Percentiles rank a stretch among this genome's conserved stretches.
These are phyloP conservation scores for Melanotaenia boesemani DNA, from an alignment of 2,797 vertebrate species.

Conservation along the genomic window DNA sequence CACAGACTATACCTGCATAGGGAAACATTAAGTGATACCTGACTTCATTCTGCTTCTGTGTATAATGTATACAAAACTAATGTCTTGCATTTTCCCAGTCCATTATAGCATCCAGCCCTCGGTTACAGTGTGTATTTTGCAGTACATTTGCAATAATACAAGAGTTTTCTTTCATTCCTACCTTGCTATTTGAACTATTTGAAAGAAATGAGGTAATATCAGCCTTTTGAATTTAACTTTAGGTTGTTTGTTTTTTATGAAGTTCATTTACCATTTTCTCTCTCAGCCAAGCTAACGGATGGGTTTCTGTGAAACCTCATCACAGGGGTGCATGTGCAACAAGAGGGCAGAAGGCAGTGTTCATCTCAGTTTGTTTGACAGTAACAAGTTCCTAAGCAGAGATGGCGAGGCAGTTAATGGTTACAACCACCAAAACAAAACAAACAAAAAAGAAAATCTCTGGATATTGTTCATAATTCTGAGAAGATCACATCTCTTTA, in stretches of 20 bases:
- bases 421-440: neutral
- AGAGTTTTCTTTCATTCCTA: neutral
- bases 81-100: neutral
- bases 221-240: neutral
- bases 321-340: neutral
- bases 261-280: too few species aligned
- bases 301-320: neutral
- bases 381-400: neutral
- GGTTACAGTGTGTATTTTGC: neutral
- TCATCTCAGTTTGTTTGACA: neutral
- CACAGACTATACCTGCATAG: neutral
- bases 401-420: neutral
- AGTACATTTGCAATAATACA: neutral
- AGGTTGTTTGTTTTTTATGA: neutral
- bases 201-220: neutral
- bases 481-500: neutral
- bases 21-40: neutral
- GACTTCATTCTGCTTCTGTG: neutral
- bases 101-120: neutral
- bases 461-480: neutral
- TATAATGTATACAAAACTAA: neutral
- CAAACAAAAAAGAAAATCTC: too few species aligned
- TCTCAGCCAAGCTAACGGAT: neutral
- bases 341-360: neutral
- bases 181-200: neutral